A percentile compares a stretch with the other conserved stretches of the same genome.
Conservation (phyloP, 2,113 vertebrate species). For the Leptobrachium ailaonicum region DNA sequence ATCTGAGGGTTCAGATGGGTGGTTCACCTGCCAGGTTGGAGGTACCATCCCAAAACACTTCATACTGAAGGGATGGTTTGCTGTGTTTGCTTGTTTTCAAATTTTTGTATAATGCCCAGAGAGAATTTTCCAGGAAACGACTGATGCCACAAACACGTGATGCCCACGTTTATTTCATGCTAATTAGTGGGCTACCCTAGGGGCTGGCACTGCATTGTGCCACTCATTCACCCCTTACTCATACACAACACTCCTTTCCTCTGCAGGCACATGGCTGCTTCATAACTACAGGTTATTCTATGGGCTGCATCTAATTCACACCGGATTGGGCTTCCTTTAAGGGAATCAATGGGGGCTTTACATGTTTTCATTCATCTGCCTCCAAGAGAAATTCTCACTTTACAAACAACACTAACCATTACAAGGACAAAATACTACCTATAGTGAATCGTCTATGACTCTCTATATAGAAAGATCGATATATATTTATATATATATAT, state of each 20-base stretch:
- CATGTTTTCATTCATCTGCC: too few species aligned
- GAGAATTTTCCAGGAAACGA: background rate
- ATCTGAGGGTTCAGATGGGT: background rate
- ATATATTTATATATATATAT: too few species aligned
- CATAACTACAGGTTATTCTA: too few species aligned
- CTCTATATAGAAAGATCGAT: too few species aligned
- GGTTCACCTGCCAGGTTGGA: constrained; percentile 5
- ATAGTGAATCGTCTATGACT: too few species aligned
- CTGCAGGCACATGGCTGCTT: too few species aligned
- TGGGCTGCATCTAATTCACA: too few species aligned
- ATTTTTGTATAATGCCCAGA: background rate
- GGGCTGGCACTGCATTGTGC: background rate
- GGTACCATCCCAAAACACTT: background rate
- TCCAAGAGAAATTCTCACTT: too few species aligned
- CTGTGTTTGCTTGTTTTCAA: background rate
- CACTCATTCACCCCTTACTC: background rate
- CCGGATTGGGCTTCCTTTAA: too few species aligned
- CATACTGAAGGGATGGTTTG: background rate
- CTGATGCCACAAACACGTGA: background rate
- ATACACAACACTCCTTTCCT: background rate
- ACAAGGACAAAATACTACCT: too few species aligned
- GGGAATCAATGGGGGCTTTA: too few species aligned
- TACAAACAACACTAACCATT: too few species aligned
- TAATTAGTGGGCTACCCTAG: background rate
- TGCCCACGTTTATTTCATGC: background rate